These are phyloP conservation scores for Listronotus bonariensis DNA, from an alignment of 1,140 invertebrate genomes.

Conservation along the genomic window DNA sequence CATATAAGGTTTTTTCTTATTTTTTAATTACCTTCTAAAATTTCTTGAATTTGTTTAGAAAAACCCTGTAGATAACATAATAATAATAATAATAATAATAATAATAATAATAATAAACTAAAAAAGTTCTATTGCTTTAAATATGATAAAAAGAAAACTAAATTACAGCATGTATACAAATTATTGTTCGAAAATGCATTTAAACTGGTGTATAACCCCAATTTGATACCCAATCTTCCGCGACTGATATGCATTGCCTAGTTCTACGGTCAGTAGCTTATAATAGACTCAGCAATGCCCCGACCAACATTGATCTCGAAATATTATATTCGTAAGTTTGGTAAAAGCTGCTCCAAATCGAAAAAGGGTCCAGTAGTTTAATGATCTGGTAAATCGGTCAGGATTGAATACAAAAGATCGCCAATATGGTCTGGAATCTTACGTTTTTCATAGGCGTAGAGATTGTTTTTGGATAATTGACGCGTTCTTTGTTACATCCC, in stretches of 20 bases:
- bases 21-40: no score
- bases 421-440: constrained; percentile 17
- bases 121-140: no score
- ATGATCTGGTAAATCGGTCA: constrained; percentile 29
- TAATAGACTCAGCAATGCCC: constrained; percentile 20
- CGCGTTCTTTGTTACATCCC: no score
- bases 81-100: no score
- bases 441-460: constrained; percentile 17
- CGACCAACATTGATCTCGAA: constrained; percentile 21
- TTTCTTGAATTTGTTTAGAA: no score
- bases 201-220: not conserved
- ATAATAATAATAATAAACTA: no score
- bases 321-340: constrained; percentile 26
- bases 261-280: constrained; percentile 19
- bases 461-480: no score
- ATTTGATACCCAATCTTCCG: constrained; percentile 11
- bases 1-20: no score
- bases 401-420: constrained; percentile 27
- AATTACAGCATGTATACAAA: no score
- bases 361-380: constrained; percentile 22
- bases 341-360: constrained; percentile 14
- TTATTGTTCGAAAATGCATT: no score
- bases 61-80: no score
- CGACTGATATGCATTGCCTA: constrained; percentile 8
- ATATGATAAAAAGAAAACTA: no score